Evolutionary conservation across 2,113 vertebrate species (phyloP).

Genomic region (Dasypus novemcinctus): DNA sequence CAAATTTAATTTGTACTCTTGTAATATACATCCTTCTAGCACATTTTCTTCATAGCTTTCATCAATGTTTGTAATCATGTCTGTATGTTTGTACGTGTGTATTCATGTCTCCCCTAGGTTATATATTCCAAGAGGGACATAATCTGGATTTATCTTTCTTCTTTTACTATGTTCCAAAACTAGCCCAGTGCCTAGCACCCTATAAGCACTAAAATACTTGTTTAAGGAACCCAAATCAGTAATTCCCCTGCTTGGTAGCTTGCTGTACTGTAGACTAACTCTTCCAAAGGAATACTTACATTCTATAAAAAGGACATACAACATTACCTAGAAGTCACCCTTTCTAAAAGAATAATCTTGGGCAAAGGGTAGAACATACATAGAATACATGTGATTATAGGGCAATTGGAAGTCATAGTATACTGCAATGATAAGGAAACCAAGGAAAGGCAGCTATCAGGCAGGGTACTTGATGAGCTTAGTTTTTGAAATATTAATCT

Average conservation of each 20-base stretch:
- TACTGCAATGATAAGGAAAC: not conserved
- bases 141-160: not conserved
- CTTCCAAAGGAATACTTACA: not conserved
- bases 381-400: not conserved
- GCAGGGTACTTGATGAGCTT: not conserved
- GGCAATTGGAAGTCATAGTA: not conserved
- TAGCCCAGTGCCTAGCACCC: not conserved
- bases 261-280: not conserved
- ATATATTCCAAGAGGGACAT: not conserved
- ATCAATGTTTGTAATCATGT: not conserved
- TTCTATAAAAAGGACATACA: not conserved
- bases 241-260: not conserved
- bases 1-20: not conserved
- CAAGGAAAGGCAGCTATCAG: not conserved
- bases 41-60: not conserved
- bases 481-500: not conserved
- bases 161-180: not conserved
- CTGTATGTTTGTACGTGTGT: not conserved
- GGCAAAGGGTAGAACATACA: not conserved
- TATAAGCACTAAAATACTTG: not conserved
- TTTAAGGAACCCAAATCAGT: not conserved
- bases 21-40: accelerated
- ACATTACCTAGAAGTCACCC: not conserved
- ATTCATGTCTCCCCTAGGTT: not conserved
- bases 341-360: not conserved